Base-by-base conservation (phyloP, 2,888 invertebrate genomes). In the Chrysina gloriosa region DNA sequence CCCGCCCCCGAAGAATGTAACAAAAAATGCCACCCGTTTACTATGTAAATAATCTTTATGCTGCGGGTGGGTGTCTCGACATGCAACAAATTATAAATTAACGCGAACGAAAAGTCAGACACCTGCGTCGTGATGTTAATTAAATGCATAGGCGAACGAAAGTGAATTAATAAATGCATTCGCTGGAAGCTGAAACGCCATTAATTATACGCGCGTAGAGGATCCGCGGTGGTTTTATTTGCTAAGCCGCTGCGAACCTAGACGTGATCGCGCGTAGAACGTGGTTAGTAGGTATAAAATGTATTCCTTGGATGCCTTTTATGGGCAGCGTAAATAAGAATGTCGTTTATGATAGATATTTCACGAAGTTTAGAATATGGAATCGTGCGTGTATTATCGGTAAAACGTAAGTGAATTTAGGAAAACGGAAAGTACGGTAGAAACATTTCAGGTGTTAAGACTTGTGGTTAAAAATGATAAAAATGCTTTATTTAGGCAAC, bases 161-260 rank as follows among this genome's bases (percentile, higher is more conserved):
- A 50, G 50, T 50, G 50, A 50, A 27, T 50, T 50, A 50, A 50
- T 50, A 50, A 27, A 50, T 50, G 50, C 50, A 50, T 50, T 50
- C 27, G 27, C 27, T 50, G 27, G 27, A 11, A 50, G 29, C 50
- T n/a, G 27, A 29, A 27, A 50, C 50, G 6, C 29, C 27, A 50
- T 50, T 27, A 50, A 50, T 50, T 50, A 50, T 50, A 31, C 31
- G 19, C 19, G 11, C 7, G 16, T 6, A 45, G 27, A 16, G 14
- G 5, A n/a, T 50, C 11, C 48, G 27, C 7, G 47, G n/a, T 47
- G 21, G 47, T 19, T 23, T 34, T 34, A 34, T 34, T 34, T 34
- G 34, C 4, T 34, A 1, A 7, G 7, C 7, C 7, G 31, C 19
- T 23, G 21, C n/a, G 23, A 47, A 23, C n/a, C 9, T 6, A 21